phyloP scores from a whole-genome alignment of 2,888 invertebrate species.

The Caenorhabditis uteleia region DNA sequence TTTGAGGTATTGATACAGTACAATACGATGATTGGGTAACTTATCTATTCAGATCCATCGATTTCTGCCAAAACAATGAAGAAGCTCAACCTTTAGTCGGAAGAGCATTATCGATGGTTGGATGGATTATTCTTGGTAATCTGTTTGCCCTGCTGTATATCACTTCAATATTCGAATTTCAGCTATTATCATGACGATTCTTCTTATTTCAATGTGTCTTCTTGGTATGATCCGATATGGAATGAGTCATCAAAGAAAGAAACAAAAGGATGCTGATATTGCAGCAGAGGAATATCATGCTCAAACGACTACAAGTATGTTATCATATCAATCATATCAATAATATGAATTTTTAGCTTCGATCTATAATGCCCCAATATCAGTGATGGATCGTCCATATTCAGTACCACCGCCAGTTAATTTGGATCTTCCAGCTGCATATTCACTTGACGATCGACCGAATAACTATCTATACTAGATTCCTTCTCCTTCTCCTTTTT shows the following conservation, averaged over 20 bases:
- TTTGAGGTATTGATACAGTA: constrained; percentile 37
- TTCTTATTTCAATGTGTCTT: constrained; percentile 66
- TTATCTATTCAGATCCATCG: constrained; percentile 51
- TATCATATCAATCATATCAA: neutral
- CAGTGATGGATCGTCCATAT: constrained; percentile 54
- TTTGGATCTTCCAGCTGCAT: constrained; percentile 65
- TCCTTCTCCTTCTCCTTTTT: neutral
- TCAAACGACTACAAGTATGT: constrained; percentile 57
- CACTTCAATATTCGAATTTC: constrained; percentile 23
- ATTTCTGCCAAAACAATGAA: constrained; percentile 63
- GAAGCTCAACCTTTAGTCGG: constrained; percentile 59
- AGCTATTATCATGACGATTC: constrained; percentile 69
- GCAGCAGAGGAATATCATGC: constrained; percentile 63
- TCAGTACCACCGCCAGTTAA: constrained; percentile 57
- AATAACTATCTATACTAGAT: constrained; percentile 58
- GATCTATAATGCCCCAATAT: constrained; percentile 51
- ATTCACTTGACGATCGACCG: constrained; percentile 64
- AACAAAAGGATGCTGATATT: constrained; percentile 67
- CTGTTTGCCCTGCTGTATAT: no score
- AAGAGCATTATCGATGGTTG: constrained; percentile 62
- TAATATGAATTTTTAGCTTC: constrained; percentile 40
- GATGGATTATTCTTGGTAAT: constrained; percentile 69
- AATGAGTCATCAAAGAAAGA: constrained; percentile 67
- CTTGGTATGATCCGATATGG: constrained; percentile 68
- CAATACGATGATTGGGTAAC: neutral